Conservation (phyloP, 2,797 vertebrate genomes). For the Chaetodon trifasciatus region DNA sequence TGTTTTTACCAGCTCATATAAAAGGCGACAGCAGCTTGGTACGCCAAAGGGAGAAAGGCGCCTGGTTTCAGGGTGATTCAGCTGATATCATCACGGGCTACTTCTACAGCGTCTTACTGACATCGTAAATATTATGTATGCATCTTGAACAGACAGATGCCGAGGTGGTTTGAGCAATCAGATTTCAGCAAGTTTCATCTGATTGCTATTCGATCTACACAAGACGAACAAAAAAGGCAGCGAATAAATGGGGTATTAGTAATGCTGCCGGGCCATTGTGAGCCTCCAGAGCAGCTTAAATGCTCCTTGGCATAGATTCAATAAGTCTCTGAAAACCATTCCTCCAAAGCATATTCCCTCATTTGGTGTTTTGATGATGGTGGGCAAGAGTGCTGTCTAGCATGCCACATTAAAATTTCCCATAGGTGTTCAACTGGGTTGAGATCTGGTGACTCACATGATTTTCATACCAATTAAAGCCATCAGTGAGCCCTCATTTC, state of each 20-base stretch:
- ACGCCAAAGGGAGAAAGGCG: neutral
- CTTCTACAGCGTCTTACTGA: neutral
- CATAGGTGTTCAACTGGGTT: neutral
- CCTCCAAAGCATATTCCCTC: neutral
- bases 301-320: constrained; percentile 1
- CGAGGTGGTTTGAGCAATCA: neutral
- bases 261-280: neutral
- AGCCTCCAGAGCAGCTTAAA: constrained; percentile 8
- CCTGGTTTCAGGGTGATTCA: neutral
- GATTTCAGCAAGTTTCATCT: neutral
- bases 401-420: neutral
- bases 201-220: neutral
- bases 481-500: neutral
- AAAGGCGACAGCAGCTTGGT: no score
- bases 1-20: neutral
- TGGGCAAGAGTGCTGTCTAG: neutral
- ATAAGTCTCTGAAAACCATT: neutral
- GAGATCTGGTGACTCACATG: neutral
- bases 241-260: neutral
- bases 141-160: neutral
- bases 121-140: no score
- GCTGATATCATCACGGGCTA: neutral
- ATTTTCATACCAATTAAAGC: neutral
- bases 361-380: neutral
- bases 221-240: neutral